Conservation (phyloP, 2,113 vertebrate genomes). For the Chamaea fasciata region DNA sequence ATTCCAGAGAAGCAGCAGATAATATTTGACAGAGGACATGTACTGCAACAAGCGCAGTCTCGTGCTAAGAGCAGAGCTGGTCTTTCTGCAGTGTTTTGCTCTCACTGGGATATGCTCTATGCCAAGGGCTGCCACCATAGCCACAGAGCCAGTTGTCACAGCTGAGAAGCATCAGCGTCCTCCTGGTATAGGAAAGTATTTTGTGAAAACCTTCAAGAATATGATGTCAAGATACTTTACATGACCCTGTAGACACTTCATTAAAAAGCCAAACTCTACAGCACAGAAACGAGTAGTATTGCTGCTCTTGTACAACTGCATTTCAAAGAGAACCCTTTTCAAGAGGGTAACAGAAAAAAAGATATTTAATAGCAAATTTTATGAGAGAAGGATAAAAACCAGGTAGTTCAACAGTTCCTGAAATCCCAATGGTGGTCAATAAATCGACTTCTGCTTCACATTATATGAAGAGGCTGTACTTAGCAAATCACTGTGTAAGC, state of each 20-base stretch:
- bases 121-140: neutral
- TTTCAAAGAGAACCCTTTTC: slow-evolving; percentile 38
- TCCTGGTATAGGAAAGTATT: neutral
- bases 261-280: neutral
- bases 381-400: slow-evolving; percentile 48
- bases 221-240: neutral
- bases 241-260: neutral
- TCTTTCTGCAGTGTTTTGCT: neutral
- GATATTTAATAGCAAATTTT: slow-evolving; percentile 43
- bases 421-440: slow-evolving; percentile 72
- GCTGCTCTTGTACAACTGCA: neutral
- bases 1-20: neutral
- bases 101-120: neutral
- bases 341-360: slow-evolving; percentile 23
- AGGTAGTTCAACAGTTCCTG: slow-evolving; percentile 71
- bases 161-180: neutral
- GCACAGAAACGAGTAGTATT: neutral
- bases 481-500: slow-evolving; percentile 76
- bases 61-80: neutral
- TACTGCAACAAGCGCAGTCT: neutral
- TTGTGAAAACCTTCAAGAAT: neutral
- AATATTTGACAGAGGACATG: neutral
- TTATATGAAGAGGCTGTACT: slow-evolving; percentile 75
- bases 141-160: neutral
- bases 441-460: slow-evolving; percentile 72